Percentiles rank a stretch among this genome's conserved stretches.
These are phyloP conservation scores for Callinectes sapidus DNA, from an alignment of 2,888 invertebrate species.

Conservation along the genomic window DNA sequence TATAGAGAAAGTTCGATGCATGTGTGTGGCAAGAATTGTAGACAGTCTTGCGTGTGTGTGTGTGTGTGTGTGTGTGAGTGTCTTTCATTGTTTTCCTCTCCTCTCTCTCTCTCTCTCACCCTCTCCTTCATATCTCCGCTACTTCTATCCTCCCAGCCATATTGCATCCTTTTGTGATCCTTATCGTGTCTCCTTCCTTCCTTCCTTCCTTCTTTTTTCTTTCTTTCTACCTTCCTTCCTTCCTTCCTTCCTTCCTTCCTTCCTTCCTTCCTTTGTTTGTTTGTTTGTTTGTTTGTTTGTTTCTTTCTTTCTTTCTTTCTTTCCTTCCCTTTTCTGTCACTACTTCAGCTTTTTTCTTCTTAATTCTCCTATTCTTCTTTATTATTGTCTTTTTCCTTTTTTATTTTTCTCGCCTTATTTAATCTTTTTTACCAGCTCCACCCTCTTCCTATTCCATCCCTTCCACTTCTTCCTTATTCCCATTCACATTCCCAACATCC, in stretches of 20 bases:
- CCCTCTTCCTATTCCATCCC: not conserved
- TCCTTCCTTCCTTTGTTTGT: not conserved
- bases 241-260: not conserved
- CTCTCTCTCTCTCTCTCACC: not conserved
- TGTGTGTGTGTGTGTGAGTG: conserved; percentile 31
- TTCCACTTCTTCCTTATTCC: not conserved
- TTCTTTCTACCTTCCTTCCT: too few relatives aligned
- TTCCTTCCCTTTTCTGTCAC: not conserved
- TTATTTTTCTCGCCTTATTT: not conserved
- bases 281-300: not conserved
- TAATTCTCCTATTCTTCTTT: not conserved
- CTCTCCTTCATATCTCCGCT: not conserved
- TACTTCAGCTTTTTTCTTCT: not conserved
- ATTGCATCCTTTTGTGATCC: not conserved
- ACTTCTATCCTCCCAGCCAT: not conserved
- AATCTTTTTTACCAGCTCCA: not conserved
- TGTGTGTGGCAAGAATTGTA: not conserved
- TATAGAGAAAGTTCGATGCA: not conserved
- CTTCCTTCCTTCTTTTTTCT: too few relatives aligned
- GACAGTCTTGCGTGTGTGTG: not conserved
- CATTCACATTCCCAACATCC: not conserved
- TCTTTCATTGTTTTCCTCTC: not conserved
- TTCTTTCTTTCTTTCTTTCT: not conserved
- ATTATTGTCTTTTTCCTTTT: not conserved
- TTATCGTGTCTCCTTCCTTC: not conserved